Percentiles rank a stretch among this genome's conserved stretches.
phyloP scores from a whole-genome alignment of 2,888 invertebrate species.

The Lasioglossum leucozonium region DNA sequence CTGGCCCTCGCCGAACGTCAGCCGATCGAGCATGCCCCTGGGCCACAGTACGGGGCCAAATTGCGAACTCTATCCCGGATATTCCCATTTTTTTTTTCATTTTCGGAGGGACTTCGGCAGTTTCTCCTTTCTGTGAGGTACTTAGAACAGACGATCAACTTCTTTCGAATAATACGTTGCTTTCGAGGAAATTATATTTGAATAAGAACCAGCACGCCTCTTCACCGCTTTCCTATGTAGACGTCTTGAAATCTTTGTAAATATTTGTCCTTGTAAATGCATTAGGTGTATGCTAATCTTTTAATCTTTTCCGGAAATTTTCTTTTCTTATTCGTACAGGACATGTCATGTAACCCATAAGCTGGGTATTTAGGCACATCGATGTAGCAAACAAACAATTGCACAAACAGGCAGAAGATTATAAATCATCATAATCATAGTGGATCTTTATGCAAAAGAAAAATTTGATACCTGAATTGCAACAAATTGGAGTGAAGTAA shows the following conservation, averaged over 20 bases:
- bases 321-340: no score
- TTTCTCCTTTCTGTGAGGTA: not conserved
- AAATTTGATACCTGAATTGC: no score
- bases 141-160: not conserved
- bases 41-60: not conserved
- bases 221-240: not conserved
- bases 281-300: not conserved
- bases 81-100: not conserved
- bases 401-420: no score
- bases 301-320: not conserved
- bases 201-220: not conserved
- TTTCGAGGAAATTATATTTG: not conserved
- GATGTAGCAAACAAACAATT: no score
- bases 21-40: conserved; percentile 8
- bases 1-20: conserved; percentile 37
- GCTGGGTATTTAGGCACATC: no score
- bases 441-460: no score
- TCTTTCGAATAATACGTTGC: not conserved
- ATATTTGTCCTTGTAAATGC: not conserved
- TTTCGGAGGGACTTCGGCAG: not conserved
- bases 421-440: no score
- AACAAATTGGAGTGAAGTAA: no score
- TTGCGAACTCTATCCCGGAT: not conserved
- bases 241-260: not conserved
- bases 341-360: not conserved